Evolutionary conservation across 2,888 invertebrate species (phyloP), one percentile per base, ranked within the genome.

Genomic region (Petrolisthes manimaculis): DNA sequence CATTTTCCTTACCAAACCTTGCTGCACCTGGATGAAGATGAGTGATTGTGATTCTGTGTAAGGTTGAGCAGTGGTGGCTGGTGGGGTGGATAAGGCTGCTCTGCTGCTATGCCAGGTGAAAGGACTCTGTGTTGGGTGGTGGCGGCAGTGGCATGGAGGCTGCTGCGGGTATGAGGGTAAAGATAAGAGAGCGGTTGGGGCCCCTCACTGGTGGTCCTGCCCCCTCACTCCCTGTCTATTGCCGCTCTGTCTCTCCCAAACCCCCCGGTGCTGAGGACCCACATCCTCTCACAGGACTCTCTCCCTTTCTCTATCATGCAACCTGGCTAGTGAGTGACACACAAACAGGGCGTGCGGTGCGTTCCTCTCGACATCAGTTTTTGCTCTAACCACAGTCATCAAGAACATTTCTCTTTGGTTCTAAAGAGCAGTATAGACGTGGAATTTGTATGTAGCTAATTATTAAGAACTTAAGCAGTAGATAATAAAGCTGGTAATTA

Each of bases 301-400:
- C 74, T 89, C 89, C 89, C 89, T 89, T 89, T 83, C 82, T 89
- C 86, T 89, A 82, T 86, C 85, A 85, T 78, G 78, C 89, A 89
- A 89, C 89, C 89, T 89, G 85, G 85, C 86, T 89, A 89, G 89
- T 89, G 89, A 89, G 89, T 85, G 86, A 86, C 86, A 86, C 88
- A 86, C 81, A 89, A 82, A 85, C 84, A 89, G 71, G 77, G 78
- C 78, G 86, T 81, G 88, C 79, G 81, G 81, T 85, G 89, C 71
- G 75, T 85, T 74, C 69, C 54, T 87, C 78, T 77, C 56, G 75
- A 54, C 51, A 74, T 86, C 55, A 84, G 74, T 85, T 80, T 24
- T 85, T 82, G 67, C 74, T 82, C 71, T 71, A 74, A 75, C 75
- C 84, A 79, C 84, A 74, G 74, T 87, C 83, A 87, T 83, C 61